Conservation (phyloP, 2,797 vertebrate species). For the Leuciscus waleckii region DNA sequence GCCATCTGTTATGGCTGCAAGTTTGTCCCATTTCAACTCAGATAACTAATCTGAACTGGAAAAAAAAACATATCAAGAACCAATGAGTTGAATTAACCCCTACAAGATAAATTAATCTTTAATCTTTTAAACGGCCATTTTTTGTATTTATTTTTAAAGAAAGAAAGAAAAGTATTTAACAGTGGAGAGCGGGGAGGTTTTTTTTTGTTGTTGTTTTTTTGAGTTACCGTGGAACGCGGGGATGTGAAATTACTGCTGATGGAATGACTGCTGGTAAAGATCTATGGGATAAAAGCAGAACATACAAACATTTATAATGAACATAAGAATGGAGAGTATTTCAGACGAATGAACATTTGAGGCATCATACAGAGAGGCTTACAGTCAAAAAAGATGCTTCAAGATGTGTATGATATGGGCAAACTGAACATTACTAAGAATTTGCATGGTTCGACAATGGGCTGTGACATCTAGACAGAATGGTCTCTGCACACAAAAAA, state of each 20-base stretch:
- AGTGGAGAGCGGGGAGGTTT: conserved; percentile 15
- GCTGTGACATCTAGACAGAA: conserved; percentile 10
- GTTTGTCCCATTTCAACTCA: conserved; percentile 1
- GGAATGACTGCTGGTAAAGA: conserved; percentile 84
- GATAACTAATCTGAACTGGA: not conserved
- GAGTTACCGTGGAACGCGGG: conserved; percentile 89
- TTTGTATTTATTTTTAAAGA: too few relatives aligned
- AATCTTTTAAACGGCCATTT: not conserved
- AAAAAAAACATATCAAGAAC: not conserved
- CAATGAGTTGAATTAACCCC: not conserved
- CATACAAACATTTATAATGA: conserved; percentile 60
- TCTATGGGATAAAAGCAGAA: conserved; percentile 79
- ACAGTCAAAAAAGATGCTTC: conserved; percentile 14
- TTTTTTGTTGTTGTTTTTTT: conserved; percentile 32
- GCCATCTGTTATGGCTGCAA: not conserved
- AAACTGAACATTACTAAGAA: conserved; percentile 11
- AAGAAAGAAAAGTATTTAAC: not conserved
- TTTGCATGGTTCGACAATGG: conserved; percentile 17
- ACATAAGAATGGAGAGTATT: conserved; percentile 55
- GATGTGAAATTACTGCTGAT: conserved; percentile 83
- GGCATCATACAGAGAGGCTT: not conserved
- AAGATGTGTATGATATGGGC: not conserved
- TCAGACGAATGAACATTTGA: conserved; percentile 22
- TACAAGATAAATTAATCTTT: not conserved
- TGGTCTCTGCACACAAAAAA: not conserved